Conservation (phyloP, 2,113 vertebrate genomes). For the Notothenia rossii region DNA sequence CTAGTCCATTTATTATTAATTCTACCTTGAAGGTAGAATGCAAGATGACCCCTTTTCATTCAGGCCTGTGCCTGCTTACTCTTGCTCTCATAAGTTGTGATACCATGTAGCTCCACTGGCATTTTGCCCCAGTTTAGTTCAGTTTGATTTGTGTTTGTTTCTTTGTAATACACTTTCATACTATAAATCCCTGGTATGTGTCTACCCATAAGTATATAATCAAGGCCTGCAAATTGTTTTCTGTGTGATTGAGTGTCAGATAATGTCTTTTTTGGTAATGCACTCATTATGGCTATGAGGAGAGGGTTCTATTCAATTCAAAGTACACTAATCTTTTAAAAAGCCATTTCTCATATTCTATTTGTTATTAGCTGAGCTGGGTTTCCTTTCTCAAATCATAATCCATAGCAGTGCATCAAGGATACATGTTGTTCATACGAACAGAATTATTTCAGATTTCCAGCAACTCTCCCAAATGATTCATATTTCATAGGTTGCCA, state of each 20-base stretch:
- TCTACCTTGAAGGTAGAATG: conserved; percentile 91
- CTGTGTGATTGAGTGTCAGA: not conserved
- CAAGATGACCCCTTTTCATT: conserved; percentile 83
- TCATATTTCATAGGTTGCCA: conserved; percentile 69
- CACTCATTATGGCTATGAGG: not conserved
- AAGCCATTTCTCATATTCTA: not conserved
- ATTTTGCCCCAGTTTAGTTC: conserved; percentile 61
- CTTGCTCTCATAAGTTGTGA: conserved; percentile 56
- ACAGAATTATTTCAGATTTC: conserved; percentile 63
- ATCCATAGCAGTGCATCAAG: conserved; percentile 27
- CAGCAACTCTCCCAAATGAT: conserved; percentile 62
- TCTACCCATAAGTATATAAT: conserved; percentile 1
- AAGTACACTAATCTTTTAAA: not conserved
- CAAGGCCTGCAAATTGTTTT: not conserved
- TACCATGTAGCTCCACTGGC: conserved; percentile 60
- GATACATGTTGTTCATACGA: conserved; percentile 45
- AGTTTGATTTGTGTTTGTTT: conserved; percentile 7
- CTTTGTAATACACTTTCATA: conserved; percentile 28
- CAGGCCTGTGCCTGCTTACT: conserved; percentile 79
- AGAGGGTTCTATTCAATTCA: not conserved
- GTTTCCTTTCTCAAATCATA: conserved; percentile 28
- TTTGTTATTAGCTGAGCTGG: not conserved
- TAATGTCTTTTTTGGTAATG: not conserved
- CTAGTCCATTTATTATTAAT: conserved; percentile 94
- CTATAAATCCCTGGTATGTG: not conserved